A percentile compares a stretch with the other conserved stretches of the same genome.
Evolutionary conservation across 2,113 vertebrate species (phyloP).

Genomic region (Macaca fascicularis): DNA sequence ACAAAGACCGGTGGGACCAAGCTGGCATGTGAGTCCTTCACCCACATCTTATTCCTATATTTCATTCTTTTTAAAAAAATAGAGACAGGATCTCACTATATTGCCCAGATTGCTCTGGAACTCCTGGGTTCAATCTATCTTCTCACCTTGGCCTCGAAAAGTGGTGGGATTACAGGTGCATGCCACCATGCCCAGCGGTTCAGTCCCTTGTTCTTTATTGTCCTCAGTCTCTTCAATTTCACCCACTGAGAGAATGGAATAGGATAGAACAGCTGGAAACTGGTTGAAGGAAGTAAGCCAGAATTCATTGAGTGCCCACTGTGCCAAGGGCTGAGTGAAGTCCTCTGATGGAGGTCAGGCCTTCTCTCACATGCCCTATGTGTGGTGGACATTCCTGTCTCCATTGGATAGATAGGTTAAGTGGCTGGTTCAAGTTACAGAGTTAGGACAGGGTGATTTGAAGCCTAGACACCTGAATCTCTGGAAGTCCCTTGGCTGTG

Average conservation of each 20-base stretch:
- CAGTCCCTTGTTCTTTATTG: not conserved
- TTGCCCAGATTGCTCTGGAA: not conserved
- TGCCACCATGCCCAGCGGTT: not conserved
- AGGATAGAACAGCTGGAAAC: no score
- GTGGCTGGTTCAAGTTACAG: not conserved
- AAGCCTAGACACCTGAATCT: not conserved
- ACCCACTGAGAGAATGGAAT: not conserved
- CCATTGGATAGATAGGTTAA: not conserved
- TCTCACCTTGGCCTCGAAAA: not conserved
- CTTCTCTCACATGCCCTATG: fast-evolving
- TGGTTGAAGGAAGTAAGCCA: not conserved
- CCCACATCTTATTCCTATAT: not conserved
- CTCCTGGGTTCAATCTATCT: not conserved
- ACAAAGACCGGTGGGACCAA: not conserved
- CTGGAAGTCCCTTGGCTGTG: conserved; percentile 66
- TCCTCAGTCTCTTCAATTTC: not conserved
- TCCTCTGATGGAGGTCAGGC: not conserved
- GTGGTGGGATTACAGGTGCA: not conserved
- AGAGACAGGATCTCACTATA: not conserved
- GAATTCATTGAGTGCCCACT: not conserved
- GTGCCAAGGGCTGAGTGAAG: not conserved
- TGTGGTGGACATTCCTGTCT: not conserved
- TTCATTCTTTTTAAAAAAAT: not conserved
- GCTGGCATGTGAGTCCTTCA: not conserved
- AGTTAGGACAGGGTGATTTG: not conserved